Evolutionary conservation across 2,888 invertebrate species (phyloP), one percentile per base, ranked within the genome.

Genomic region (Andrena flavipes): DNA sequence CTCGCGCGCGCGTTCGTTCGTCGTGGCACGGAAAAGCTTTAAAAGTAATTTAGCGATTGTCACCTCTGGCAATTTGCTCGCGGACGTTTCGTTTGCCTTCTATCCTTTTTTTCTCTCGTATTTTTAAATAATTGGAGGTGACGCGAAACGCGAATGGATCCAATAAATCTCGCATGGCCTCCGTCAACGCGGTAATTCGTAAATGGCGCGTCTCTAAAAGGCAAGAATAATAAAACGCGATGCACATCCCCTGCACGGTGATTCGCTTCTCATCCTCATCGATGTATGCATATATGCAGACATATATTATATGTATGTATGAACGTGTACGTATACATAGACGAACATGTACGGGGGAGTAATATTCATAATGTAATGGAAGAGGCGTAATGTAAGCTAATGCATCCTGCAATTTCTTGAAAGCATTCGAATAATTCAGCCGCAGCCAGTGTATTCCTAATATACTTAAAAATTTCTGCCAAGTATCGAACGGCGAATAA

Each of bases 331-430:
- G n/a, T n/a, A 23, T 4, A 26, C 3, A 56, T 10, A 10, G 20
- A 56, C 13, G 10, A 23, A 13, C 23, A 26, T 10, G 23, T 88
- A 87, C 85, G 76, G 77, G 80, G 83, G 82, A 87, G 88, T 86
- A 88, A 88, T 88, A 88, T 88, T 88, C 88, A 88, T 88, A 88
- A 88, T 87, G 88, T 88, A 88, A 88, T 88, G 88, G 88, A 85
- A 86, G 84, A 85, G 84, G 85, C 86, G 88, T 87, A 88, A 88
- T 88, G 88, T 88, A 88, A 88, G 88, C 88, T 88, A 88, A 88
- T 88, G 88, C 88, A 88, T 88, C 88, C 88, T 82, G 87, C 88
- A 88, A 88, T 88, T 87, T 88, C 88, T 88, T 88, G 88, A 88
- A 88, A 88, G 88, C 88, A 88, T 86, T 88, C 86, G 86, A 88